Evolutionary conservation across 2,797 vertebrate species (phyloP).

Genomic region (Sphenopsis melanotis): DNA sequence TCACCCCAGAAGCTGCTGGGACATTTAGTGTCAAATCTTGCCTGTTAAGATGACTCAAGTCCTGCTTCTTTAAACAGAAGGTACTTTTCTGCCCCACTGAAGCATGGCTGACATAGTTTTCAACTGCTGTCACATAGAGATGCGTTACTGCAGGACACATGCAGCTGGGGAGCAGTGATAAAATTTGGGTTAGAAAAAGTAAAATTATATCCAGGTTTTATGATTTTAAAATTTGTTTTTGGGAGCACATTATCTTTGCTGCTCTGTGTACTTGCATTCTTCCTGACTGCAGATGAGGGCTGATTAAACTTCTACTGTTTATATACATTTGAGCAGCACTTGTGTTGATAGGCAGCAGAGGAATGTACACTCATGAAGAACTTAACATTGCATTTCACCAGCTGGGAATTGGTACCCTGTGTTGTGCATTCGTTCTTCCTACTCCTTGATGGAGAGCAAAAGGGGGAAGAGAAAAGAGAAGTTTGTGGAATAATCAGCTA

Average conservation of each 20-base stretch:
- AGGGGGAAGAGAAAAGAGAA: background rate
- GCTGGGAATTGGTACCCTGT: background rate
- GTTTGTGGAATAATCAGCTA: background rate
- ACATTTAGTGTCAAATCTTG: background rate
- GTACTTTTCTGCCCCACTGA: conserved; percentile 23
- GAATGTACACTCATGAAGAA: background rate
- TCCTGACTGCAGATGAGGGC: background rate
- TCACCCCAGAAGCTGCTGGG: background rate
- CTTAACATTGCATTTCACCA: background rate
- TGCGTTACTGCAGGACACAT: background rate
- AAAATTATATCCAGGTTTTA: background rate
- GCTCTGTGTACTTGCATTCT: background rate
- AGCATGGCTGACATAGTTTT: background rate
- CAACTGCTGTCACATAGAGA: background rate
- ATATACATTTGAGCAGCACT: background rate
- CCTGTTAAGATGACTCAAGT: background rate
- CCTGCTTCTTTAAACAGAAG: conserved; percentile 14
- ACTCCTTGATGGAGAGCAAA: background rate
- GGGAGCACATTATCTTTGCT: background rate
- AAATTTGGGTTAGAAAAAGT: background rate
- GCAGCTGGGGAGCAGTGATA: background rate
- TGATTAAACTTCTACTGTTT: background rate
- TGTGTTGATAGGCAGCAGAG: background rate
- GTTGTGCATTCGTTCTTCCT: background rate
- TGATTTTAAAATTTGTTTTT: background rate